Conservation (phyloP, 2,888 invertebrate species). For the Galeopsomyia nigrocyanea region DNA sequence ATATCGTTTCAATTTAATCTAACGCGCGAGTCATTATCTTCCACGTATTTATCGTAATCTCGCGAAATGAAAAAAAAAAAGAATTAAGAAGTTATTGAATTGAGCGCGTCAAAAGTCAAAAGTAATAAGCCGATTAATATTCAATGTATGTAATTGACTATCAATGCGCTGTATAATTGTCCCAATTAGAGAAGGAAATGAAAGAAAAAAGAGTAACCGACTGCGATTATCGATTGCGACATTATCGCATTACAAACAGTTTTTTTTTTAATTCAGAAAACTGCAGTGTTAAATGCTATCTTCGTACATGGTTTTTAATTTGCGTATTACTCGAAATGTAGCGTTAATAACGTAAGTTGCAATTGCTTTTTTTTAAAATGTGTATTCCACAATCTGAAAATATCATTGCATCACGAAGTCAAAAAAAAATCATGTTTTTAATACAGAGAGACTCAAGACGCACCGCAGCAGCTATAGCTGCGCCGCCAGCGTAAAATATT, state of each 20-base stretch:
- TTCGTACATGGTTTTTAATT: slow-evolving; percentile 28
- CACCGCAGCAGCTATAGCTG: not conserved
- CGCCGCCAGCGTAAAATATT: not conserved
- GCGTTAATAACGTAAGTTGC: slow-evolving; percentile 19
- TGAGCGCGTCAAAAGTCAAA: no score
- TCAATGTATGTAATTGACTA: no score
- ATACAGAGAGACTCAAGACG: not conserved
- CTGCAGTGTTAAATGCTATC: slow-evolving; percentile 8
- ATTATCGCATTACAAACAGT: slow-evolving; percentile 25
- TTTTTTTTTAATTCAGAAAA: slow-evolving; percentile 30
- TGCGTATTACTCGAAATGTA: slow-evolving; percentile 17
- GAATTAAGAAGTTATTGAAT: no score
- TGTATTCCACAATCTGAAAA: not conserved
- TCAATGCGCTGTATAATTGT: no score
- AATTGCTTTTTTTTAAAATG: slow-evolving; percentile 20
- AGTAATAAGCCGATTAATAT: no score
- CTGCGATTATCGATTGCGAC: not conserved
- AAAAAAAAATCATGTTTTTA: not conserved
- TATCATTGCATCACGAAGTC: not conserved
- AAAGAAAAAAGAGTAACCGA: not conserved
- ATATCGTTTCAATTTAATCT: no score
- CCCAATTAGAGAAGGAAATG: not conserved
- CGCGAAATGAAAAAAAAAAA: no score
- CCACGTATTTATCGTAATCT: no score
- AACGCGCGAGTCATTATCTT: no score